phyloP scores from a whole-genome alignment of 2,888 invertebrate species.

The Plebejus anna region DNA sequence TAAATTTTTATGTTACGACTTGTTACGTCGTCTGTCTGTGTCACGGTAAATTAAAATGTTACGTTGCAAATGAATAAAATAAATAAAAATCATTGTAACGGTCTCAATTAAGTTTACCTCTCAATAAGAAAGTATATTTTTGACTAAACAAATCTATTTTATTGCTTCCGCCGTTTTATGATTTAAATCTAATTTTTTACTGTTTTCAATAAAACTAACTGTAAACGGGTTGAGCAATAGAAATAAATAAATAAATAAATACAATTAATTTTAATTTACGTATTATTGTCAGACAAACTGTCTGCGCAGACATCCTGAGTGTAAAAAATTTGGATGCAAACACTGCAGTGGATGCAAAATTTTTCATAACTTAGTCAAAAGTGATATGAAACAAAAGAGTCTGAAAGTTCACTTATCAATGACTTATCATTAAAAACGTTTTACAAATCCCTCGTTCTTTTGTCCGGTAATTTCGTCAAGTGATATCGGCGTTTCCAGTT shows the following conservation, averaged over 20 bases:
- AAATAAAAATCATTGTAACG: slow-evolving; percentile 20
- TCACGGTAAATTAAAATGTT: slow-evolving; percentile 4
- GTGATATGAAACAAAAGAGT: no score
- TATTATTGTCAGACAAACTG: background rate
- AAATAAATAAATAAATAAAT: background rate
- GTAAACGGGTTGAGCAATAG: background rate
- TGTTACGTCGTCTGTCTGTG: background rate
- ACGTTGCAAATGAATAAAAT: slow-evolving; percentile 5
- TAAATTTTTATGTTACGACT: background rate
- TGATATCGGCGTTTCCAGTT: no score
- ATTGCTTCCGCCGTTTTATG: slow-evolving; percentile 19
- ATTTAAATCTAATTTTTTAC: slow-evolving; percentile 5
- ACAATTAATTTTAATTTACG: background rate
- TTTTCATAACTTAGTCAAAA: no score
- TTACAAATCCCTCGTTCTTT: no score
- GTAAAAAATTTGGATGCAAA: background rate
- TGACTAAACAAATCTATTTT: slow-evolving; percentile 2
- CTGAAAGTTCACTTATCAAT: no score
- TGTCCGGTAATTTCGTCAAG: no score
- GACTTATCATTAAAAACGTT: no score
- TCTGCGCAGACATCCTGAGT: background rate
- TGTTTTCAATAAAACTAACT: background rate
- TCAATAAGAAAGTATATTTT: background rate
- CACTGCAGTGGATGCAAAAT: no score
- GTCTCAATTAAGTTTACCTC: slow-evolving; percentile 12